phyloP scores from a whole-genome alignment of 2,797 vertebrate genomes.

The Artibeus lituratus region DNA sequence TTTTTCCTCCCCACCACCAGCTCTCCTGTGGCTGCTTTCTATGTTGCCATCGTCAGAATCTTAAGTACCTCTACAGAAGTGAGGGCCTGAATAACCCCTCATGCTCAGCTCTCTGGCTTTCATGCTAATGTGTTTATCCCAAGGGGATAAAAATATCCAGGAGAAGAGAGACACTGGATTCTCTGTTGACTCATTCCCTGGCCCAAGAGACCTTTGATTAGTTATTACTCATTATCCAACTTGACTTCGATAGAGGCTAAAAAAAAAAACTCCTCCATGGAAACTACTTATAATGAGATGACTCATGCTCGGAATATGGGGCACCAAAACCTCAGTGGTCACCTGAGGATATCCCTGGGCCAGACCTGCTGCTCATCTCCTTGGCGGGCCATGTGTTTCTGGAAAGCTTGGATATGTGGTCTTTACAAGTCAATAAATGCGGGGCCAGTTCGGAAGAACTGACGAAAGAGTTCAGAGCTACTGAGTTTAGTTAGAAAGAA shows the following conservation, averaged over 20 bases:
- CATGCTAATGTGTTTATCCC: background rate
- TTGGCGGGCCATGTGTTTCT: background rate
- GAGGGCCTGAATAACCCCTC: background rate
- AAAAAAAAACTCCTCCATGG: background rate
- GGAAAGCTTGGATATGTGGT: background rate
- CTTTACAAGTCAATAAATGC: background rate
- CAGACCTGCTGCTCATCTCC: background rate
- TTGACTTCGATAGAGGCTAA: background rate
- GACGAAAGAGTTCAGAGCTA: background rate
- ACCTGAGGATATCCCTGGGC: background rate
- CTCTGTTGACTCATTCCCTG: background rate
- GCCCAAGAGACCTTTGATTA: background rate
- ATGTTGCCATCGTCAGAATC: background rate
- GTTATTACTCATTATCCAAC: background rate
- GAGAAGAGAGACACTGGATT: background rate
- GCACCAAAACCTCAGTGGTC: background rate
- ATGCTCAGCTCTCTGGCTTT: background rate
- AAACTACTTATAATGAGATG: background rate
- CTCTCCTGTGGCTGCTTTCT: background rate
- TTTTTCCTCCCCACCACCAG: background rate
- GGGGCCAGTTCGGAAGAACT: background rate
- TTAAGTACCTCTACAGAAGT: background rate
- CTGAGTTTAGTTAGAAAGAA: background rate
- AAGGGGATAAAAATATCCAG: constrained; percentile 13
- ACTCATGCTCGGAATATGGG: background rate